Conservation (phyloP, 2,797 vertebrate species). For the Propithecus deckenii region DNA sequence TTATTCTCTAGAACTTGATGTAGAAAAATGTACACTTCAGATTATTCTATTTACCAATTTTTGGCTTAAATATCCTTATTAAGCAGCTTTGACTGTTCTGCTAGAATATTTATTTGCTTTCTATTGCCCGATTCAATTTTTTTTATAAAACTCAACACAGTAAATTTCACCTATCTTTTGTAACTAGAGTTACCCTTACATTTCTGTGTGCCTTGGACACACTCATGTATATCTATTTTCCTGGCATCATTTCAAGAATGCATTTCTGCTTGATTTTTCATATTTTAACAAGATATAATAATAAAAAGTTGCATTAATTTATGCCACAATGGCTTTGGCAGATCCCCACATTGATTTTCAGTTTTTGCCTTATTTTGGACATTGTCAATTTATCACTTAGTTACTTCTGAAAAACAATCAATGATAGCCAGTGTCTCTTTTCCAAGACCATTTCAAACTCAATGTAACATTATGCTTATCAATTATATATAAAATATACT, state of each 20-base stretch:
- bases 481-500: neutral
- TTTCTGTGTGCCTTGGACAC: neutral
- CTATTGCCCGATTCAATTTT: neutral
- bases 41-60: neutral
- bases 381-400: neutral
- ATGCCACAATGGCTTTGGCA: neutral
- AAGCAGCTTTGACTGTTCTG: neutral
- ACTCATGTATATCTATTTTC: neutral
- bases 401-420: neutral
- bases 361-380: neutral
- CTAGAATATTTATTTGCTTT: neutral
- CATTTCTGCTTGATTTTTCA: neutral
- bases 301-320: neutral
- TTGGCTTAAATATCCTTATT: neutral
- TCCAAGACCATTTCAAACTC: neutral
- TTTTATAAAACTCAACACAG: neutral
- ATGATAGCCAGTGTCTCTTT: neutral
- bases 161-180: neutral
- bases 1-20: neutral
- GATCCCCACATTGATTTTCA: neutral
- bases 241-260: neutral
- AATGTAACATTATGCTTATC: neutral
- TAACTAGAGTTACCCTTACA: neutral
- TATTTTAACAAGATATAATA: neutral
- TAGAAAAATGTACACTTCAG: neutral